Evolutionary conservation across 1,140 invertebrate species (phyloP).

Genomic region (Semibalanus balanoides): DNA sequence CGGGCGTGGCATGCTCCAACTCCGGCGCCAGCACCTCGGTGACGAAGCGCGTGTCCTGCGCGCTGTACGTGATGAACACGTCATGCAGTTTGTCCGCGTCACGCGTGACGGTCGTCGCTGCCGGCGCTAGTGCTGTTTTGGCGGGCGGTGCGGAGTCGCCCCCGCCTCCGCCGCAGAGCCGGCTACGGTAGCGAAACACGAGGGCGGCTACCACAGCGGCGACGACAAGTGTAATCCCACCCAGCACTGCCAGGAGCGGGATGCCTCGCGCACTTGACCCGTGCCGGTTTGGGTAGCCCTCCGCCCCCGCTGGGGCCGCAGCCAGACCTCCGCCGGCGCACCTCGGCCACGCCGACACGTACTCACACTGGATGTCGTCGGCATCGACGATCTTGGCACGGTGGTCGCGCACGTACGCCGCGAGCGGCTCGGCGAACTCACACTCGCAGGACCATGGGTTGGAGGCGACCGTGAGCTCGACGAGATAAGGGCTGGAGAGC

Average conservation of each 20-base stretch:
- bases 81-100: constrained; percentile 47
- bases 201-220: background rate
- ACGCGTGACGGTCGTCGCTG: background rate
- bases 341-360: background rate
- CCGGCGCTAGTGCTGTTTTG: background rate
- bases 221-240: background rate
- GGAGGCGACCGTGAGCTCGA: constrained; percentile 26
- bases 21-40: constrained; percentile 64
- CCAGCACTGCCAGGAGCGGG: background rate
- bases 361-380: constrained; percentile 43
- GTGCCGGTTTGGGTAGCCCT: background rate
- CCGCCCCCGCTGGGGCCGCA: too few relatives aligned
- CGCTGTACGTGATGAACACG: constrained; percentile 81
- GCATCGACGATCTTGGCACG: constrained; percentile 49
- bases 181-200: background rate
- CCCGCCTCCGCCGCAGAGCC: background rate
- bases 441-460: constrained; percentile 37
- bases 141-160: too few relatives aligned
- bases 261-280: background rate
- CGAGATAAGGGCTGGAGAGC: constrained; percentile 29
- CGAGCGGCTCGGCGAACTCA: constrained; percentile 26
- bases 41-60: constrained; percentile 81
- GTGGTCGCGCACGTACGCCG: constrained; percentile 31
- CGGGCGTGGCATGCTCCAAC: constrained; percentile 60
- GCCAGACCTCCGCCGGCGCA: constrained; percentile 1